These are phyloP conservation scores for Hypomecis atomaria DNA, from an alignment of 2,888 invertebrate genomes.

Conservation along the genomic window DNA sequence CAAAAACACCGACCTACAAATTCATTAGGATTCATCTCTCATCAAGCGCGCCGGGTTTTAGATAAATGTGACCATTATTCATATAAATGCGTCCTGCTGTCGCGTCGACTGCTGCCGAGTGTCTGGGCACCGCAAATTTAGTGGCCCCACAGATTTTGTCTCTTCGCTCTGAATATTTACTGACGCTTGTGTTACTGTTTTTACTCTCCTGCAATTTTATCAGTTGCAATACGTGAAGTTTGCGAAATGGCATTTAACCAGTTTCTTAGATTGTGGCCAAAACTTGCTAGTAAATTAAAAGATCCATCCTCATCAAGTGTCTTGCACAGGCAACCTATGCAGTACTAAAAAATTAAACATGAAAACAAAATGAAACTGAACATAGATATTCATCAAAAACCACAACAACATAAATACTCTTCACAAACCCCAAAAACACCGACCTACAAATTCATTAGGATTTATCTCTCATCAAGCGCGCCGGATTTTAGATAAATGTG, in stretches of 20 bases:
- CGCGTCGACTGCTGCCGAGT: neutral
- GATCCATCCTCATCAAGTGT: no score
- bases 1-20: slow-evolving; percentile 27
- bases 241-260: no score
- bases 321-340: no score
- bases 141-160: neutral
- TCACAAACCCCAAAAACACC: slow-evolving; percentile 8
- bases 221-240: no score
- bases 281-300: no score
- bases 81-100: slow-evolving; percentile 54
- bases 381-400: neutral
- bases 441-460: slow-evolving; percentile 46
- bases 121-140: neutral
- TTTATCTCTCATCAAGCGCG: slow-evolving; percentile 41
- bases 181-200: no score
- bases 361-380: no score
- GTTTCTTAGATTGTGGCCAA: no score
- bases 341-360: no score
- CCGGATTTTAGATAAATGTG: slow-evolving; percentile 50
- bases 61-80: slow-evolving; percentile 52
- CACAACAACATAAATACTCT: neutral
- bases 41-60: slow-evolving; percentile 44
- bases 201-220: no score
- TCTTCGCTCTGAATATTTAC: neutral
- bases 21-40: slow-evolving; percentile 49